A percentile compares a stretch with the other conserved stretches of the same genome.
Conservation (phyloP, 2,888 invertebrate species). For the Amiota communis region DNA sequence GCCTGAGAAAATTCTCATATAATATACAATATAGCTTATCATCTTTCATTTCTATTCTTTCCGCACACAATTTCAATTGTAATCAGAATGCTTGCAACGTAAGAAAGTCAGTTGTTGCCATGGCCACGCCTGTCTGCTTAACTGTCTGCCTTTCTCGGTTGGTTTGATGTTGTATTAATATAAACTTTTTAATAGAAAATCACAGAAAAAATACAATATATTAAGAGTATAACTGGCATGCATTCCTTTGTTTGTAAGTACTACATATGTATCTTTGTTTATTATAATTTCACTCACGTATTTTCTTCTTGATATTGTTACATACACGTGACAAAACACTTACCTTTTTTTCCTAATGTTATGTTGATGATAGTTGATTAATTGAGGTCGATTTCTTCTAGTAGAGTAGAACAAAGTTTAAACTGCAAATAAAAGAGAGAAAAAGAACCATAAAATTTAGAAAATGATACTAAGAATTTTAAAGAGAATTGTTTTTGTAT, state of each 20-base stretch:
- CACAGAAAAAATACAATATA: no score
- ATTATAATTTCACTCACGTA: neutral
- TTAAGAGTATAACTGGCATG: no score
- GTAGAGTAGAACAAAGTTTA: neutral
- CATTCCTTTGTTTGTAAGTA: neutral
- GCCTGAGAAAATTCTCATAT: no score
- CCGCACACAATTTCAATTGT: no score
- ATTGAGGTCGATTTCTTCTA: conserved; percentile 6
- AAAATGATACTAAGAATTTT: no score
- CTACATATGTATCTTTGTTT: neutral
- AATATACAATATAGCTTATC: no score
- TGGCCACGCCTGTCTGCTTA: neutral
- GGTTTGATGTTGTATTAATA: neutral
- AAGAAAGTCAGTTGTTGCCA: neutral
- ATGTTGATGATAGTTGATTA: conserved; percentile 7
- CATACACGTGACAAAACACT: conserved; percentile 7
- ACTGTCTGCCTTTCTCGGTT: no score
- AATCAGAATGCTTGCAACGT: no score
- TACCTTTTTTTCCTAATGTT: conserved; percentile 8
- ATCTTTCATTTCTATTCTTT: no score
- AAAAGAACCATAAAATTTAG: no score
- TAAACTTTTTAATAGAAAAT: neutral
- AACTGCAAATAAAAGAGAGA: conserved; percentile 1
- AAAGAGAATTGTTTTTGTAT: no score
- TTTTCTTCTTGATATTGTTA: neutral